Evolutionary conservation across 2,113 vertebrate genomes (phyloP), one percentile per base, ranked within the genome.

Genomic region (Salvelinus namaycush): DNA sequence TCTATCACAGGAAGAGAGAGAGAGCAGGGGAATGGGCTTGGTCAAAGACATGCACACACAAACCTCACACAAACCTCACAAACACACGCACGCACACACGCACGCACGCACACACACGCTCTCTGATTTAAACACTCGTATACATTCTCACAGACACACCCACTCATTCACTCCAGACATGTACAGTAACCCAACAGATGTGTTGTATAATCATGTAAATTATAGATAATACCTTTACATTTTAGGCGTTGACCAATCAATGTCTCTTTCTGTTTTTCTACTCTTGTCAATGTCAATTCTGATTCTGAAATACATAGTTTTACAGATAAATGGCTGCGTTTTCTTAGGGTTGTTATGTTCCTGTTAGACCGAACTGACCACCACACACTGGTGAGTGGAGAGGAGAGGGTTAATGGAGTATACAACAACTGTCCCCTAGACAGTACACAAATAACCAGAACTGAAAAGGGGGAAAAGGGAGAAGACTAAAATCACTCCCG

Each of bases 1-100:
- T 92, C 89, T 88, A 92, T 93, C 91, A 93, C 76, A 26, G 39
- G 6, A 11, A 9, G 39, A 44, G 39, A 44, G 39, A 44, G 39
- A 31, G 76, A 74, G 77, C 66, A 75, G 70, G 27, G 20, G 60
- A 31, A 13, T 16, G 39, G 44, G 7, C 12, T 11, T 3, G 27
- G n/a, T n/a, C 34, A 31, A 7, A 12, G 72, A 48, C 64, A 74
- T 75, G 1, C 65, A 44, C 0, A 44, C 39, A 44, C 39, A 44
- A 44, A 44, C 59, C 76, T 79, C 76, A 22, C 68, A 78, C 34
- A 34, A 29, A 29, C 31, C 5, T 31, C 31, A 31, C 29, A 31
- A 4, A 31, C 27, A 29, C 27, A 29, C 27, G 3, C 27, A 29
- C 27, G 27, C 18, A 44, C 76, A 77, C 44, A 80, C 27, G 44